phyloP scores from a whole-genome alignment of 2,797 vertebrate species.

The Coilia nasus region DNA sequence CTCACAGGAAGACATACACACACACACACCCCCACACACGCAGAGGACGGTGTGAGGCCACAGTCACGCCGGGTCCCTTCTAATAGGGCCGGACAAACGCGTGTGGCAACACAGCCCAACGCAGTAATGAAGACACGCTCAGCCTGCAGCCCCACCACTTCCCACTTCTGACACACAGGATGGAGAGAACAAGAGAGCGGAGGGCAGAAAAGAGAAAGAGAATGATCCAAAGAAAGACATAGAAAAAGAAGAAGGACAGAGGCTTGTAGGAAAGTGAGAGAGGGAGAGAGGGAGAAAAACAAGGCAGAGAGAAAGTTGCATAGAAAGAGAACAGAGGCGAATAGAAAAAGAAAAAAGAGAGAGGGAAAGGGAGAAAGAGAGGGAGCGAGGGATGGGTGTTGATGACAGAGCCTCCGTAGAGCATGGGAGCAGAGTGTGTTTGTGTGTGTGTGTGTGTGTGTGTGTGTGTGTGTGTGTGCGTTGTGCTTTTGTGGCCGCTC shows the following conservation, averaged over 20 bases:
- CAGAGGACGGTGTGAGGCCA: constrained; percentile 48
- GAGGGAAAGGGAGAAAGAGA: background rate
- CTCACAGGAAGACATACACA: background rate
- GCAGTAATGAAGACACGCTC: constrained; percentile 73
- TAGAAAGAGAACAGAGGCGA: background rate
- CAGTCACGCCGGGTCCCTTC: constrained; percentile 53
- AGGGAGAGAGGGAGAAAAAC: background rate
- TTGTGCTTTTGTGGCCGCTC: constrained; percentile 16
- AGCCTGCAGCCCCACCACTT: constrained; percentile 45
- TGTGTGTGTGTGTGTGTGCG: too few species aligned
- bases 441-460: too few species aligned
- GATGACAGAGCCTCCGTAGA: background rate
- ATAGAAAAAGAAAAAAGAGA: background rate
- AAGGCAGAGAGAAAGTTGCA: background rate
- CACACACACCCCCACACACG: constrained; percentile 49
- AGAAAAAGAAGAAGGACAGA: constrained; percentile 6
- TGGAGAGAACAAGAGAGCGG: background rate
- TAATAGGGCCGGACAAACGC: constrained; percentile 70
- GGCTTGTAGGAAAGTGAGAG: background rate
- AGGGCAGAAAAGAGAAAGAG: constrained; percentile 21
- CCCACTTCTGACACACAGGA: constrained; percentile 38
- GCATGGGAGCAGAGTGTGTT: background rate
- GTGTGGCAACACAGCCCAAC: constrained; percentile 58
- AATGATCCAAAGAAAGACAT: background rate
- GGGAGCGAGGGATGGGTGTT: background rate